phyloP scores from a whole-genome alignment of 2,113 vertebrate species.

The Irena cyanogastra region DNA sequence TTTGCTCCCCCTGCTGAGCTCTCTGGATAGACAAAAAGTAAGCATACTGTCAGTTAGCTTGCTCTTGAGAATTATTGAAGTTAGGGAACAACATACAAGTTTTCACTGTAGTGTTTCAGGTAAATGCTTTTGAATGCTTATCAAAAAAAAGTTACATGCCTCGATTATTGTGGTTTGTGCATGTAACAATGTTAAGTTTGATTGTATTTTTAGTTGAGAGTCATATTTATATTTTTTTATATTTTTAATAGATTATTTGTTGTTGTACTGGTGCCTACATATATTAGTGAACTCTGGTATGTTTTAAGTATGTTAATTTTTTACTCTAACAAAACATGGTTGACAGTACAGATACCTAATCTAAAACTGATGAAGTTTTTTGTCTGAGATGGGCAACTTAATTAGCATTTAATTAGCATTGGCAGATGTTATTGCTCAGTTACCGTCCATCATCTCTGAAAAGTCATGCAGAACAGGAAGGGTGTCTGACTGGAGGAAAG shows the following conservation, averaged over 20 bases:
- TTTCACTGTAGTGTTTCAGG: background rate
- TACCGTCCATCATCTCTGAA: background rate
- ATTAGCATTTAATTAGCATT: background rate
- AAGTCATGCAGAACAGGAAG: background rate
- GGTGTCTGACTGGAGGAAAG: background rate
- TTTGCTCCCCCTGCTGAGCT: slow-evolving; percentile 39
- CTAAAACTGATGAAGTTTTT: background rate
- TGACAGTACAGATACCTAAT: background rate
- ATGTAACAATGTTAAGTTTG: background rate
- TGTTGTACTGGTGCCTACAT: background rate
- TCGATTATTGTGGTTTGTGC: background rate
- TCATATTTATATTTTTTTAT: background rate
- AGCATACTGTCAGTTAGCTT: background rate
- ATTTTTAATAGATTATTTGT: background rate
- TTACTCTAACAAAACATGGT: background rate
- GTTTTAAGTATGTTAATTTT: background rate
- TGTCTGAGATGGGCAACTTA: background rate
- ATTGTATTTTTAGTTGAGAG: background rate
- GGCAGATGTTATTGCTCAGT: background rate
- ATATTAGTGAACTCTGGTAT: background rate
- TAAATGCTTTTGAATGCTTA: background rate
- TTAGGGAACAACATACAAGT: background rate
- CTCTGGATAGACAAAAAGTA: background rate
- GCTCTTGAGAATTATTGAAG: background rate
- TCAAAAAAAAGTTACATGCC: background rate